Percentiles rank a stretch among this genome's conserved stretches.
phyloP scores from a whole-genome alignment of 2,888 invertebrate species.

The Torymus aiolomorphi region DNA sequence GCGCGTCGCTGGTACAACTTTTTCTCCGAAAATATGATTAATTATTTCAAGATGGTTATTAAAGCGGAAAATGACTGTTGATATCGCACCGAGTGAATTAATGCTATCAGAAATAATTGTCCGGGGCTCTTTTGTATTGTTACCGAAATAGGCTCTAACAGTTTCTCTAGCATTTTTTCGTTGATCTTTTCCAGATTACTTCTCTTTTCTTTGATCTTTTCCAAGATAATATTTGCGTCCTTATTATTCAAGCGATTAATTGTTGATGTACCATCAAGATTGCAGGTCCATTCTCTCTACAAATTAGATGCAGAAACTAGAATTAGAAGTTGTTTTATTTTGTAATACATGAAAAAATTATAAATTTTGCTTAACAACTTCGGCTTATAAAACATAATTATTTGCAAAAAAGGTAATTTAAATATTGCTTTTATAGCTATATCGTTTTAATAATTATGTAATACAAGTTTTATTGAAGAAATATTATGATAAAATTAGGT shows the following conservation, averaged over 20 bases:
- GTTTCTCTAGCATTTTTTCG: no score
- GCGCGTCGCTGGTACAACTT: conserved; percentile 7
- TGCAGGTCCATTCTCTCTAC: not conserved
- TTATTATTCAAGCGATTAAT: no score
- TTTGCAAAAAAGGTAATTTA: no score
- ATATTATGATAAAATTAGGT: not conserved
- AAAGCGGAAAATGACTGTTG: conserved; percentile 1
- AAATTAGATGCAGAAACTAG: not conserved
- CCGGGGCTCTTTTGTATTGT: conserved; percentile 4
- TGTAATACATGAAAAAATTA: not conserved
- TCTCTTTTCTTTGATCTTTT: no score
- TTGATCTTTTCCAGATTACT: not conserved
- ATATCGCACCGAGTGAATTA: not conserved
- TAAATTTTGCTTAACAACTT: no score
- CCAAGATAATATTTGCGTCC: no score
- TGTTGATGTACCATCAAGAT: no score
- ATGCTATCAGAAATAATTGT: conserved; percentile 6
- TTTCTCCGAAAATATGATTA: not conserved
- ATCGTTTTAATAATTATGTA: not conserved
- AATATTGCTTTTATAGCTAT: no score
- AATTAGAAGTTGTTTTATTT: not conserved
- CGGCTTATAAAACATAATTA: no score
- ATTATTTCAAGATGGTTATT: not conserved
- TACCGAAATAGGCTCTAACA: not conserved
- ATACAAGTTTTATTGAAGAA: no score